Evolutionary conservation across 2,888 invertebrate genomes (phyloP).

Genomic region (Drosophila subsilvestris): DNA sequence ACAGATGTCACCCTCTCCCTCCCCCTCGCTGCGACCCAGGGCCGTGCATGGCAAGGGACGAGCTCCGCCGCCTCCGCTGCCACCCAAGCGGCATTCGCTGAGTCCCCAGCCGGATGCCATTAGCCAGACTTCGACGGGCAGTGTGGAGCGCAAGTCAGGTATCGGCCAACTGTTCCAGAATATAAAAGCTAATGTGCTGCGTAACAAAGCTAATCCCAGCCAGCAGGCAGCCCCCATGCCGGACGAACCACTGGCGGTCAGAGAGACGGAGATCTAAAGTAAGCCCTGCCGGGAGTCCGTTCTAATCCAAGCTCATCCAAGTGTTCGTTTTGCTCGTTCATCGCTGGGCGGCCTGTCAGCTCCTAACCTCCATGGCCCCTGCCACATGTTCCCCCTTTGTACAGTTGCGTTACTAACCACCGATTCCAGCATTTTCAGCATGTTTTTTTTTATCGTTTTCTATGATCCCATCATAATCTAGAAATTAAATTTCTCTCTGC

Average conservation of each 20-base stretch:
- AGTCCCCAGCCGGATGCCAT: conserved; percentile 48
- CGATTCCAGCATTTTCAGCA: conserved; percentile 54
- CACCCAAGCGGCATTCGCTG: conserved; percentile 34
- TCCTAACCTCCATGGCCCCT: conserved; percentile 49
- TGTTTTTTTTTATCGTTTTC: conserved; percentile 32
- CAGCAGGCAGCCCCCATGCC: conserved; percentile 20
- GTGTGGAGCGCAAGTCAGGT: conserved; percentile 61
- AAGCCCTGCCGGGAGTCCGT: conserved; percentile 51
- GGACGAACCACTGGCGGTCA: conserved; percentile 45
- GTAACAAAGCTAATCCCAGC: conserved; percentile 61
- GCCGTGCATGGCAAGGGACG: conserved; percentile 81
- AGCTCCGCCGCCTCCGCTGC: conserved; percentile 80
- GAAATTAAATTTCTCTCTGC: background rate
- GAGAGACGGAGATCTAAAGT: conserved; percentile 71
- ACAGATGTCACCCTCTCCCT: background rate
- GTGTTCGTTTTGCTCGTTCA: conserved; percentile 41
- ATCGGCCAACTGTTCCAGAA: conserved; percentile 72
- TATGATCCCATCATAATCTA: too few relatives aligned
- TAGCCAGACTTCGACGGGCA: conserved; percentile 53
- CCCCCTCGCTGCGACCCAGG: conserved; percentile 46
- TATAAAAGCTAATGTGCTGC: conserved; percentile 72
- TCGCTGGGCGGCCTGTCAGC: conserved; percentile 36
- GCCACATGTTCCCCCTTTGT: conserved; percentile 50
- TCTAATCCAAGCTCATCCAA: conserved; percentile 56
- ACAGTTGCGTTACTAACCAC: conserved; percentile 69